Base-by-base conservation (phyloP, 2,113 vertebrate genomes). In the Hemibagrus wyckioides region DNA sequence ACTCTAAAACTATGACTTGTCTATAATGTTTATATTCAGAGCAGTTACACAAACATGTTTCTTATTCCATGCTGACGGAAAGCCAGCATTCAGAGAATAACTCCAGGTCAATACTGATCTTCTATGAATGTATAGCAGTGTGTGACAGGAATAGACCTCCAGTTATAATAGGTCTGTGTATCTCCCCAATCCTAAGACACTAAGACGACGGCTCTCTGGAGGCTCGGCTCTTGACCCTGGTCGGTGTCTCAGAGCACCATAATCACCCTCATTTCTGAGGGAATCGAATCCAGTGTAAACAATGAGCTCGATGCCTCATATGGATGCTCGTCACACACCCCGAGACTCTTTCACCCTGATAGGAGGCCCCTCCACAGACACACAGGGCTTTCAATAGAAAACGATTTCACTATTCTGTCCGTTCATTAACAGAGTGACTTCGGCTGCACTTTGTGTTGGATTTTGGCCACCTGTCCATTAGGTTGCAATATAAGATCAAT, bases 241-340 rank as follows among this genome's bases (percentile, higher is more conserved):
- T 76, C 36, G 41, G 81, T 89, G 88, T 87, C 81, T 87, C 83
- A 69, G 90, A 87, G 85, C 80, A 39, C 28, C 83, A 75, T 89
- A 90, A 90, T 87, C 75, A 86, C 86, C 83, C 90, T 90, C 88
- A 91, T 91, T 89, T 89, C 88, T 82, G 85, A 88, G 86, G 84
- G 87, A 89, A 88, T 91, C 85, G 67, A 87, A 80, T 85, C 88
- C 80, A 87, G 85, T 82, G 88, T 89, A 90, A 89, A 90, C 90
- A 90, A 81, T 84, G 75, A 81, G 30, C 61, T 83, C n/a, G 61
- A 82, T 87, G 83, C 89, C 89, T 85, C 86, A 88, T 92, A 80
- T 82, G 5, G 50, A 93, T 90, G 92, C 92, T 75, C 44, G 84
- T 92, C 92, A 92, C 92, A 92, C 75, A 84, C 80, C 39, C 79